phyloP scores from a whole-genome alignment of 1,140 invertebrate genomes.

The Drosophila sechellia region DNA sequence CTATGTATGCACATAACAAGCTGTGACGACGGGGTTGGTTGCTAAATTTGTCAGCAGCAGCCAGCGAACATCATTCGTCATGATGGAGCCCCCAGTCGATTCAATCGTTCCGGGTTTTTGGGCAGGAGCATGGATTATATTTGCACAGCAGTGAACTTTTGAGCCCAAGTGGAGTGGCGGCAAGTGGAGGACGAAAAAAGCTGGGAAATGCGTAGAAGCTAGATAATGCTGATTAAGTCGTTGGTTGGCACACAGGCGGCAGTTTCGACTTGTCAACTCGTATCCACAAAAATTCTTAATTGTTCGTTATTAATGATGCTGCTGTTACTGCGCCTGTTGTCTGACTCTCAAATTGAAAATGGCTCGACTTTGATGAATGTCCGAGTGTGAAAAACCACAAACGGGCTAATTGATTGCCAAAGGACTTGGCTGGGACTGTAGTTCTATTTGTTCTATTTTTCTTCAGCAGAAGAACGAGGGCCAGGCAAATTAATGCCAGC shows the following conservation, averaged over 20 bases:
- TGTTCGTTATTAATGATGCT: slow-evolving; percentile 75
- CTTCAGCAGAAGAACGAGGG: slow-evolving; percentile 14
- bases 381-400: slow-evolving; percentile 57
- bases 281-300: slow-evolving; percentile 69
- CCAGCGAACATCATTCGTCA: slow-evolving; percentile 67
- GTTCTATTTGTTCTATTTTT: slow-evolving; percentile 17
- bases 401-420: slow-evolving; percentile 66
- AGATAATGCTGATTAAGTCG: slow-evolving; percentile 53
- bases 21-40: slow-evolving; percentile 14
- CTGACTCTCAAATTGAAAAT: slow-evolving; percentile 73
- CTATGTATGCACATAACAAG: slow-evolving; percentile 49
- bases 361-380: slow-evolving; percentile 71
- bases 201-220: slow-evolving; percentile 37
- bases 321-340: slow-evolving; percentile 32
- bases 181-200: background rate
- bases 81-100: slow-evolving; percentile 31
- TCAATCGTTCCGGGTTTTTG: slow-evolving; percentile 26
- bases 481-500: slow-evolving; percentile 52
- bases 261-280: slow-evolving; percentile 50
- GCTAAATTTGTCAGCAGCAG: slow-evolving; percentile 65
- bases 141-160: slow-evolving; percentile 52
- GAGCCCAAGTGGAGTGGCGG: slow-evolving; percentile 2
- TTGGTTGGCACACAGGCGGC: slow-evolving; percentile 39
- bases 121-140: slow-evolving; percentile 34
- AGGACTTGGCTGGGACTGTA: slow-evolving; percentile 28